Evolutionary conservation across 2,888 invertebrate species (phyloP), one percentile per base, ranked within the genome.

Genomic region (Pecten maximus): DNA sequence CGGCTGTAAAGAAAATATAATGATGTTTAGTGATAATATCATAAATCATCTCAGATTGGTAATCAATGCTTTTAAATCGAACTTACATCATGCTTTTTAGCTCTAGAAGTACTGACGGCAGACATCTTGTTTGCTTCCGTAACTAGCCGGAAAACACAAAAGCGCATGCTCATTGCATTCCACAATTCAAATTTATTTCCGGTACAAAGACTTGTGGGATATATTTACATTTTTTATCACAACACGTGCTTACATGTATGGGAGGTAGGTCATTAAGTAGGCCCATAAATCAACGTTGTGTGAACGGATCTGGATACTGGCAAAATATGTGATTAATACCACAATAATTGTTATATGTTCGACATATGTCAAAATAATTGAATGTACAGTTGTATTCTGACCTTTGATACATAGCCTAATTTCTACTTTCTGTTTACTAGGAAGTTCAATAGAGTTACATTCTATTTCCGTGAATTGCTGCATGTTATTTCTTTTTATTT

Each of bases 61-160:
- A n/a, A 60, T 60, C n/a, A 60, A 60, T 60, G n/a, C 28, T 89
- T 60, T 35, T 40, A 90, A 60, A 39, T 6, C 40, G 50, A 90
- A 94, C 95, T 94, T 94, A 96, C 96, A 93, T 96, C 95, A 35
- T 90, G 74, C 90, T 94, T 94, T 91, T 95, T 95, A 39, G 94
- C 89, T 90, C 94, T 93, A 1, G 95, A 93, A 35, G 95, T 95
- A 92, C 95, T 95, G 89, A 95, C 95, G 93, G 95, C 92, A 92
- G 95, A 95, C 96, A 96, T 96, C 92, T 95, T 91, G 91, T 94
- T 92, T 92, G 92, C 90, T 92, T 91, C 91, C 91, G 94, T 94
- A 92, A 93, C 94, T 93, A 90, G 89, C 91, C 92, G 91, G 91
- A 93, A 94, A 86, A 88, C 16, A 54, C 88, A 88, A 50, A 40